Conservation (phyloP, 1,140 invertebrate species). For the Mylabris phalerata region DNA sequence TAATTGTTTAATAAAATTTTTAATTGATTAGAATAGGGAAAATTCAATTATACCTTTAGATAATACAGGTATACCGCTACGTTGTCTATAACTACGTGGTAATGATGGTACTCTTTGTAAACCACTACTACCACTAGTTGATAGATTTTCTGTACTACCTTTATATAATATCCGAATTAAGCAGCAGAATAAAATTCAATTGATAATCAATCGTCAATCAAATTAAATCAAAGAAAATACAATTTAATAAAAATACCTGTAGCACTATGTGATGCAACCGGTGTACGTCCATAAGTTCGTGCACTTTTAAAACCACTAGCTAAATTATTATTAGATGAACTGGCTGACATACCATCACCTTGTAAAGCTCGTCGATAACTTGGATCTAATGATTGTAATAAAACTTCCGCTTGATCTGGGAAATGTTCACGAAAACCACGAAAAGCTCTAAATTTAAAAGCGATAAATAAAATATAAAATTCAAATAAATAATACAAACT, state of each 20-base stretch:
- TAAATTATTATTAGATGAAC: constrained; percentile 49
- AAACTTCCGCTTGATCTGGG: constrained; percentile 77
- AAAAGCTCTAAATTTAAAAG: constrained; percentile 60
- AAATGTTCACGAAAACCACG: constrained; percentile 88
- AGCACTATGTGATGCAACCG: constrained; percentile 22
- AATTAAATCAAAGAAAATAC: not conserved
- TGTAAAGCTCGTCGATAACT: constrained; percentile 78
- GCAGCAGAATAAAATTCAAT: constrained; percentile 18
- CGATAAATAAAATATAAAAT: constrained; percentile 1
- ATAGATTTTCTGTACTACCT: constrained; percentile 55
- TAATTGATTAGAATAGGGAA: too few relatives aligned
- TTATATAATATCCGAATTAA: constrained; percentile 17
- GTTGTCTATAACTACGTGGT: constrained; percentile 52
- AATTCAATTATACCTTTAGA: constrained; percentile 30
- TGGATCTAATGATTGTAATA: constrained; percentile 77
- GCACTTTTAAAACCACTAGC: constrained; percentile 30
- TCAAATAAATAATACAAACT: constrained; percentile 45
- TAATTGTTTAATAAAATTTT: too few relatives aligned
- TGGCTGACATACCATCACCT: constrained; percentile 49
- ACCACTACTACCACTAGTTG: constrained; percentile 37
- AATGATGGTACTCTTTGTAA: constrained; percentile 53
- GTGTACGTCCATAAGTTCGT: constrained; percentile 24
- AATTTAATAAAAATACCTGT: constrained; percentile 25
- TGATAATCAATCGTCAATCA: not conserved
- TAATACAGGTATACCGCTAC: constrained; percentile 53